Percentiles rank a stretch among this genome's conserved stretches.
These are phyloP conservation scores for Cerastoderma edule DNA, from an alignment of 2,888 invertebrate genomes.

Conservation along the genomic window DNA sequence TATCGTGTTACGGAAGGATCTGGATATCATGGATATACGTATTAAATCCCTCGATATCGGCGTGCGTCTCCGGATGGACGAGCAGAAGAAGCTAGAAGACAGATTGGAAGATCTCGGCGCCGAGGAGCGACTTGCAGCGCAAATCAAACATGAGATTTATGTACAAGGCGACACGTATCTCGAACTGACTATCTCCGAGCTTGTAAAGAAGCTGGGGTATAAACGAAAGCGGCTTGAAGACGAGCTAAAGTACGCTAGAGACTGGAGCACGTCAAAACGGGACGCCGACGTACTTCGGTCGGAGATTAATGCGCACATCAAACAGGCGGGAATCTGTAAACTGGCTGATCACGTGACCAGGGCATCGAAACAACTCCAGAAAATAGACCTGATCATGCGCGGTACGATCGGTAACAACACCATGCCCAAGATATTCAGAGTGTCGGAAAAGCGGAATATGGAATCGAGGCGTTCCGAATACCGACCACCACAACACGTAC, in stretches of 20 bases:
- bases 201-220: conserved; percentile 49
- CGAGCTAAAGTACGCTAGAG: conserved; percentile 45
- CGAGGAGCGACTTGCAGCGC: conserved; percentile 43
- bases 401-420: conserved; percentile 36
- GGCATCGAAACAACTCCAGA: conserved; percentile 54
- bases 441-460: conserved; percentile 42
- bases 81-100: conserved; percentile 46
- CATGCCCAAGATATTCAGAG: conserved; percentile 53
- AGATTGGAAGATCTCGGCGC: conserved; percentile 38
- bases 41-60: conserved; percentile 50
- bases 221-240: conserved; percentile 40
- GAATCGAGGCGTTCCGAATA: conserved; percentile 15
- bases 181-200: conserved; percentile 44
- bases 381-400: conserved; percentile 56
- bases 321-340: conserved; percentile 56
- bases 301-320: conserved; percentile 48
- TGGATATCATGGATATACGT: conserved; percentile 57
- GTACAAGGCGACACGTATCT: conserved; percentile 55
- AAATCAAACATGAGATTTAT: conserved; percentile 55
- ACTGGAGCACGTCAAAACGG: conserved; percentile 41
- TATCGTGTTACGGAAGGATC: conserved; percentile 47
- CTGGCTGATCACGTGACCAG: conserved; percentile 39
- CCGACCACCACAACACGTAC: conserved; percentile 12
- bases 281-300: conserved; percentile 47
- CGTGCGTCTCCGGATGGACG: conserved; percentile 50